Conservation (phyloP, 2,797 vertebrate genomes). For the Enteromius radiatus region DNA sequence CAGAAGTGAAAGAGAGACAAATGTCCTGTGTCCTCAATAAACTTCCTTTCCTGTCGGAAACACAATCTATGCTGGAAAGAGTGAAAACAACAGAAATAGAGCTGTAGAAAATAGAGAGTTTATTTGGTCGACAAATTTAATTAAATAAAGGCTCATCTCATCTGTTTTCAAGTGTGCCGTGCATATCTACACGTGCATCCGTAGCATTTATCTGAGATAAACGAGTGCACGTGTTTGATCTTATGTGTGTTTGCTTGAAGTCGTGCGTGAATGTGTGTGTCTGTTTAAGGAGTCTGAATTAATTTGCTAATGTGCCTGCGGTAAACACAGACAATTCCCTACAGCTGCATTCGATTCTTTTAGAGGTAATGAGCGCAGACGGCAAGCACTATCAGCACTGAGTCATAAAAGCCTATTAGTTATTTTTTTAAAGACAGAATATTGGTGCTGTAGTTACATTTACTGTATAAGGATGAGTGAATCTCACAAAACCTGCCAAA, state of each 20-base stretch:
- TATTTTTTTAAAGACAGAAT: neutral
- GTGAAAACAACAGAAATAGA: constrained; percentile 23
- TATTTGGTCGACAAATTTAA: neutral
- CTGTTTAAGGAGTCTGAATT: constrained; percentile 26
- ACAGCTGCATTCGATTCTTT: constrained; percentile 45
- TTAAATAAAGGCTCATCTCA: neutral
- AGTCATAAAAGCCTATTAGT: neutral
- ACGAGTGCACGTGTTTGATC: constrained; percentile 21
- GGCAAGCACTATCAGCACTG: neutral
- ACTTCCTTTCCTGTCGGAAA: constrained; percentile 40
- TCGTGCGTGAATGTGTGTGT: constrained; percentile 14
- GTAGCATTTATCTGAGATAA: constrained; percentile 18
- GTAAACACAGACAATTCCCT: constrained; percentile 29
- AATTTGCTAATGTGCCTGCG: constrained; percentile 39
- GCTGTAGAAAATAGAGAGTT: constrained; percentile 13
- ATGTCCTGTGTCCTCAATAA: constrained; percentile 29
- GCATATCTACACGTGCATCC: neutral
- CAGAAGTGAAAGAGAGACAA: constrained; percentile 19
- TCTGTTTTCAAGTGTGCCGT: neutral
- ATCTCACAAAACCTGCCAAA: neutral
- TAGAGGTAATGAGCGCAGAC: constrained; percentile 43
- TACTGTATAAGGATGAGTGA: neutral
- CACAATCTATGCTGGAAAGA: constrained; percentile 12
- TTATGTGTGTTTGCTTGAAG: constrained; percentile 18
- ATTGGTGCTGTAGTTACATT: neutral